Evolutionary conservation across 2,113 vertebrate genomes (phyloP), one percentile per base, ranked within the genome.

Genomic region (Lepus europaeus): DNA sequence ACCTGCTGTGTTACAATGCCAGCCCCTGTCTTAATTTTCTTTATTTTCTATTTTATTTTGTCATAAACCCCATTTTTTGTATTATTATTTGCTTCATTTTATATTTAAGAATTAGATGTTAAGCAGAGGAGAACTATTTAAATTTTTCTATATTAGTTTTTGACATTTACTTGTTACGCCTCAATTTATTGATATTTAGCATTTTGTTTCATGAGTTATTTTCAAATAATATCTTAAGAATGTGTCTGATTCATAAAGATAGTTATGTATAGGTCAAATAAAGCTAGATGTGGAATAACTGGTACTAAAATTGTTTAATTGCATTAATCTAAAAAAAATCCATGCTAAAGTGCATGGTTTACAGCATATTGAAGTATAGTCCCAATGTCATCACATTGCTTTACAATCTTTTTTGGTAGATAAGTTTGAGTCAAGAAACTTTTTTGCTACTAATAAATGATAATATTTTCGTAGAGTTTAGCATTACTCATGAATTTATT

Each of bases 211-310:
- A 66, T 92, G 73, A 84, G 70, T 78, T 61, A 66, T 31, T 66
- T 74, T 91, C 36, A 70, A 83, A 36, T 76, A 94, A 89, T 14
- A 74, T 90, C 29, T 89, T 81, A 77, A 78, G 53, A 79, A 69
- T 82, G 72, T 92, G 23, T 69, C 56, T 81, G n/a, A 66, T 93
- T 89, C 13, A 14, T 63, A 90, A 81, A 77, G 33, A 14, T 68
- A 49, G 20, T 77, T 95, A 78, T 33, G 29, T 59, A 51, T 81
- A 78, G 94, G 90, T 84, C 22, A 87, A 84, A 87, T 95, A 70
- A 90, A 95, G 39, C 79, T 51, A 76, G 78, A 17, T 85, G 0
- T 82, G 85, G n/a, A 78, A 33, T 78, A 76, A 93, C 22, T 89
- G 3, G 3, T 36, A 89, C 27, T 76, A 82, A 89, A 87, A 49